Evolutionary conservation across 2,888 invertebrate species (phyloP).

Genomic region (Caenorhabditis becei): DNA sequence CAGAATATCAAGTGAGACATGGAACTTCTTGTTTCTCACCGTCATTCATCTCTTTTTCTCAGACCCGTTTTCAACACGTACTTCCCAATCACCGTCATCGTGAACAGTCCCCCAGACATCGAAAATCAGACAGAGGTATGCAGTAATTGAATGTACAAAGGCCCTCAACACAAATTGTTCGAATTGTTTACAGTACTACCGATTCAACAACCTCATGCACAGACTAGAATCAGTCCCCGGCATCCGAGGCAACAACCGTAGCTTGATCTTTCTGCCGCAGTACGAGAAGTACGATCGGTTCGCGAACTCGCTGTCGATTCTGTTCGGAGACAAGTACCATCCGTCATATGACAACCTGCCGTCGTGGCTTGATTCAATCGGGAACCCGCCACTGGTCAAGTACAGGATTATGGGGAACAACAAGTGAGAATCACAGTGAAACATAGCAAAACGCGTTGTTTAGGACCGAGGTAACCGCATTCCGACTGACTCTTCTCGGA

Average conservation of each 20-base stretch:
- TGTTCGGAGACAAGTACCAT: conserved; percentile 56
- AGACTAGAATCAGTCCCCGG: conserved; percentile 74
- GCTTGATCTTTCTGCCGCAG: conserved; percentile 75
- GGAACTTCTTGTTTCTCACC: background rate
- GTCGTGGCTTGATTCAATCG: conserved; percentile 73
- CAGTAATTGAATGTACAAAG: background rate
- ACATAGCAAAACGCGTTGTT: conserved; percentile 1
- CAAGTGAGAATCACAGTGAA: conserved; percentile 20
- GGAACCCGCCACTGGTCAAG: conserved; percentile 76
- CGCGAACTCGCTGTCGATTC: conserved; percentile 14
- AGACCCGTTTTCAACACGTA: conserved; percentile 79
- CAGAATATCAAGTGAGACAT: conserved; percentile 66
- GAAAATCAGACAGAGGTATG: conserved; percentile 67
- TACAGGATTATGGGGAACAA: conserved; percentile 32
- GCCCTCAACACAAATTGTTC: background rate
- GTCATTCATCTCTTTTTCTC: conserved; percentile 16
- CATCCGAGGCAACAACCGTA: conserved; percentile 74
- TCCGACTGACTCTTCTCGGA: conserved; percentile 77
- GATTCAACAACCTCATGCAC: conserved; percentile 70
- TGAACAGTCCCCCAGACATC: conserved; percentile 78
- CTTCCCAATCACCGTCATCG: conserved; percentile 78
- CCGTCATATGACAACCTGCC: conserved; percentile 73
- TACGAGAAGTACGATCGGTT: conserved; percentile 75
- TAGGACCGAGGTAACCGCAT: conserved; percentile 61
- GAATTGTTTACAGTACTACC: conserved; percentile 31